Evolutionary conservation across 2,113 vertebrate genomes (phyloP).

Genomic region (Bubo scandiacus): DNA sequence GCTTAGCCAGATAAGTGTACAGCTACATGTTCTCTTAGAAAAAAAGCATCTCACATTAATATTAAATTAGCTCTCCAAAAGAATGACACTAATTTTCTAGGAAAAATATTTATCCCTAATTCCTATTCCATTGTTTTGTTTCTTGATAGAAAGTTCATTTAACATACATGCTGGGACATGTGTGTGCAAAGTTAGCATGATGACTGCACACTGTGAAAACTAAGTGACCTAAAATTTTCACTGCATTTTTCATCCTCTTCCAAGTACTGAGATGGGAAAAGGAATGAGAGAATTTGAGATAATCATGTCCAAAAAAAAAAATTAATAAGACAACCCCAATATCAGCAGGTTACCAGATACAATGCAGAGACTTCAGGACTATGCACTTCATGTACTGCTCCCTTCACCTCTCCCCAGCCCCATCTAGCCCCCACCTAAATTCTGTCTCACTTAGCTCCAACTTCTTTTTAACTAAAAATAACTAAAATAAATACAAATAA

Average conservation of each 20-base stretch:
- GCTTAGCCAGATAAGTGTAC: neutral
- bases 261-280: neutral
- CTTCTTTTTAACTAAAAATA: neutral
- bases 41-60: neutral
- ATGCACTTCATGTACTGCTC: neutral
- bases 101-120: neutral
- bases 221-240: neutral
- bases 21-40: neutral
- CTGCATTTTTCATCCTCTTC: neutral
- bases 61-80: neutral
- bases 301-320: neutral
- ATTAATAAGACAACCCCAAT: neutral
- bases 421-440: neutral
- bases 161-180: neutral
- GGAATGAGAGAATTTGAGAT: neutral
- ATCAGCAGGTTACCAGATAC: neutral
- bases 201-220: neutral
- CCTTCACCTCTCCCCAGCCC: neutral
- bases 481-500: neutral
- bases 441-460: neutral
- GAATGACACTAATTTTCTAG: neutral
- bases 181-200: rapidly evolving
- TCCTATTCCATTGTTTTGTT: neutral
- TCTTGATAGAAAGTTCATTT: neutral
- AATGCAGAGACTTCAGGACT: neutral